These are phyloP conservation scores for Chionodraco myersi DNA, from an alignment of 2,113 vertebrate species.

Conservation along the genomic window DNA sequence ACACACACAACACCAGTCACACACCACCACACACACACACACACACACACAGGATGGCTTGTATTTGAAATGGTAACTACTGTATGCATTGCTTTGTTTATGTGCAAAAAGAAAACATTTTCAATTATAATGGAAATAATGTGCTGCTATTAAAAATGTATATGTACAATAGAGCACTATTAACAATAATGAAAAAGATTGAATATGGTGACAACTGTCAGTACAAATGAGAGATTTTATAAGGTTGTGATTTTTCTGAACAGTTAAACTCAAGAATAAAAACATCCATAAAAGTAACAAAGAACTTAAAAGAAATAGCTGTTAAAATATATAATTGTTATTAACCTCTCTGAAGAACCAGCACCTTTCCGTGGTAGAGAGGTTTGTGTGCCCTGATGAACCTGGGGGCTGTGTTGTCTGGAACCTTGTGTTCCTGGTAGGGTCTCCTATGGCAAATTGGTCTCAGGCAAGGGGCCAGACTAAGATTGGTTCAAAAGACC, in stretches of 20 bases:
- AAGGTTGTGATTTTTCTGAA: not conserved
- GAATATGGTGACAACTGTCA: not conserved
- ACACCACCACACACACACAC: not conserved
- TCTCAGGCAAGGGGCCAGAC: too few relatives aligned
- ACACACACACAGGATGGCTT: conserved; percentile 9
- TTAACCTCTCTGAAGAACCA: too few relatives aligned
- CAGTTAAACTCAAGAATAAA: not conserved
- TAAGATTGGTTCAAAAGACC: too few relatives aligned
- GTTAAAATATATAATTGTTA: not conserved
- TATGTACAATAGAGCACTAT: not conserved
- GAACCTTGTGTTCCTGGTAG: too few relatives aligned
- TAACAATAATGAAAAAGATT: not conserved
- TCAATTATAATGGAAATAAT: not conserved
- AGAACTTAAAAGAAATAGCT: not conserved
- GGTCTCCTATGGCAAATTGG: too few relatives aligned
- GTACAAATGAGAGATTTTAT: not conserved
- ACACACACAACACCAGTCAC: too few relatives aligned
- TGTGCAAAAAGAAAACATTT: not conserved
- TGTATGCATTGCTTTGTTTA: conserved; percentile 4
- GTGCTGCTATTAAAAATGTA: not conserved
- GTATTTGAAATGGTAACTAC: conserved; percentile 41
- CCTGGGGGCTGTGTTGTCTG: too few relatives aligned
- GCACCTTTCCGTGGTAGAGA: too few relatives aligned
- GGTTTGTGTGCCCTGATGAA: too few relatives aligned
- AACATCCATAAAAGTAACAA: too few relatives aligned